A percentile compares a stretch with the other conserved stretches of the same genome.
Conservation (phyloP, 1,140 invertebrate genomes). For the Adoxophyes honmai region DNA sequence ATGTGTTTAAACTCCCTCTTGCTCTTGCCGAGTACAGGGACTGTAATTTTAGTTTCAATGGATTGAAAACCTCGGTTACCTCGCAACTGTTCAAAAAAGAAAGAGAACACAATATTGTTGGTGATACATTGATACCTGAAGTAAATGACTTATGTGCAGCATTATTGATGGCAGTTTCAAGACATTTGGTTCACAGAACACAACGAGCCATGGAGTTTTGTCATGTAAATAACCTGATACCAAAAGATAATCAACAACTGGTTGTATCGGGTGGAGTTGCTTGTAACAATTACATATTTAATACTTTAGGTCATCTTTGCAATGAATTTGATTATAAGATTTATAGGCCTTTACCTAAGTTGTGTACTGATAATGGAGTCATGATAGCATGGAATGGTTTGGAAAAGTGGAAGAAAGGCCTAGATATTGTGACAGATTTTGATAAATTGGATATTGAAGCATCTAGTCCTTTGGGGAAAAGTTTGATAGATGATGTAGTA, state of each 20-base stretch:
- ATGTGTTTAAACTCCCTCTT: slow-evolving; percentile 82
- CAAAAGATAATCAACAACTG: slow-evolving; percentile 77
- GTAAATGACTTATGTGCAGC: slow-evolving; percentile 92
- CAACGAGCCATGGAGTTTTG: slow-evolving; percentile 91
- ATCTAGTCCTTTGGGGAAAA: slow-evolving; percentile 52
- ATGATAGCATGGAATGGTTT: slow-evolving; percentile 99
- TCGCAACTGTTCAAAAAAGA: slow-evolving; percentile 55
- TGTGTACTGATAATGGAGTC: slow-evolving; percentile 98
- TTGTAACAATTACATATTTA: slow-evolving; percentile 92
- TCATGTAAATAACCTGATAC: slow-evolving; percentile 79
- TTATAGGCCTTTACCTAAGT: slow-evolving; percentile 85
- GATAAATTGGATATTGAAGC: slow-evolving; percentile 53
- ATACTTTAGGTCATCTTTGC: slow-evolving; percentile 84
- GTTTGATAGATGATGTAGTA: slow-evolving; percentile 42
- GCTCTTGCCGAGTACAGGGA: slow-evolving; percentile 78
- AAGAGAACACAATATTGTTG: slow-evolving; percentile 72
- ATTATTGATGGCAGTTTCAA: slow-evolving; percentile 84
- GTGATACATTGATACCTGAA: slow-evolving; percentile 86
- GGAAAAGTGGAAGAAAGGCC: slow-evolving; percentile 80
- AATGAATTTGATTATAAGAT: slow-evolving; percentile 82
- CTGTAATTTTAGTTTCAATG: slow-evolving; percentile 71
- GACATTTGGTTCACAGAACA: slow-evolving; percentile 89
- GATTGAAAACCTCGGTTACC: slow-evolving; percentile 55
- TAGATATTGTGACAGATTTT: slow-evolving; percentile 55
- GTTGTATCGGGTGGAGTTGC: slow-evolving; percentile 97